These are phyloP conservation scores for Danionella cerebrum DNA, from an alignment of 2,113 vertebrate species.

Conservation along the genomic window DNA sequence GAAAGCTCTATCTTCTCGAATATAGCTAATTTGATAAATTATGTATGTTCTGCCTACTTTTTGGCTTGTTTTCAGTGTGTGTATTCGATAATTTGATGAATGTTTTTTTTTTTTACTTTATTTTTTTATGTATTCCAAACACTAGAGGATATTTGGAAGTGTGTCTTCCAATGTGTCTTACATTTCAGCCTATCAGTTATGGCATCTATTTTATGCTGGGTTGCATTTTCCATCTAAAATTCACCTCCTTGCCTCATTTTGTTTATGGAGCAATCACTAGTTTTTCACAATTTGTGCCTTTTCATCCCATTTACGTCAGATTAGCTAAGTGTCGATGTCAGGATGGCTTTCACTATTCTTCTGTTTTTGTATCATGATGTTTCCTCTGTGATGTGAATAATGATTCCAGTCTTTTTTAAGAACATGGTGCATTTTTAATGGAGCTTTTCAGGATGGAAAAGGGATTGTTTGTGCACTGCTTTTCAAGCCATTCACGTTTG, in stretches of 20 bases:
- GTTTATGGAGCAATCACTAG: background rate
- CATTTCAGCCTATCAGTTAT: background rate
- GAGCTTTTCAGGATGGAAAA: constrained; percentile 29
- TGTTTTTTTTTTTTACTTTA: background rate
- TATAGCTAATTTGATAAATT: too few relatives aligned
- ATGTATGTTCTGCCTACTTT: background rate
- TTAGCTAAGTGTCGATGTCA: background rate
- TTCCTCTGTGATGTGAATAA: constrained; percentile 28
- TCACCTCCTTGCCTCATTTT: background rate
- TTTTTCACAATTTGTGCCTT: constrained; percentile 33
- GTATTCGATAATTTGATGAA: too few relatives aligned
- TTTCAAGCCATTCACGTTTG: constrained; percentile 21
- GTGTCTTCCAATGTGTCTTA: background rate
- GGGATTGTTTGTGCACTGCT: constrained; percentile 38
- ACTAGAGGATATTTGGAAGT: background rate
- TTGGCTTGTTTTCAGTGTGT: too few relatives aligned
- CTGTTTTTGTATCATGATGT: background rate
- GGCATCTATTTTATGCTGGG: background rate
- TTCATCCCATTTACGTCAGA: background rate
- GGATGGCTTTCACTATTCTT: background rate
- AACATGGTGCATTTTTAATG: constrained; percentile 37
- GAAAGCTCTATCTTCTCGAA: too few relatives aligned
- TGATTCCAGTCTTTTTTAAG: constrained; percentile 6
- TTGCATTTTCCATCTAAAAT: background rate
- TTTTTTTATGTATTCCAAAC: background rate